Evolutionary conservation across 2,113 vertebrate genomes (phyloP).

Genomic region (Zingel zingel): DNA sequence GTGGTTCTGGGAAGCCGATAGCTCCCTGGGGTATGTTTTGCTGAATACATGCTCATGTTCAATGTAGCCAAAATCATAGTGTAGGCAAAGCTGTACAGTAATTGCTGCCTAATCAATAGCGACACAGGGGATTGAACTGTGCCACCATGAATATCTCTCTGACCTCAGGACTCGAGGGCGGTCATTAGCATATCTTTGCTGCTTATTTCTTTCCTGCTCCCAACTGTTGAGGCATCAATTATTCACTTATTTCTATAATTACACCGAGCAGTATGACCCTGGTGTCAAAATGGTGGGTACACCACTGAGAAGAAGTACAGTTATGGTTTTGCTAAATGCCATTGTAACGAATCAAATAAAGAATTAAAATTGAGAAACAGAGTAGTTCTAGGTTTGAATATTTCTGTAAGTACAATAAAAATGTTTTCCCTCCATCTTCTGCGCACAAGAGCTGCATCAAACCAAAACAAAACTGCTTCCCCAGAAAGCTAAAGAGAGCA

Average conservation of each 20-base stretch:
- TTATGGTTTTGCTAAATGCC: slow-evolving; percentile 19
- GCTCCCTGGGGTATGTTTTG: slow-evolving; percentile 4
- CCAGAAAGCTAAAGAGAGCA: slow-evolving; percentile 45
- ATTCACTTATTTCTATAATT: slow-evolving; percentile 64
- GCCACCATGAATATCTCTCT: slow-evolving; percentile 24
- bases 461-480: slow-evolving; percentile 23
- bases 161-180: slow-evolving; percentile 29
- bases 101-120: slow-evolving; percentile 50
- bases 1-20: not conserved
- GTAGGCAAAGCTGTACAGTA: slow-evolving; percentile 17
- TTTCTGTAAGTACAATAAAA: slow-evolving; percentile 17
- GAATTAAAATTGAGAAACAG: slow-evolving; percentile 6
- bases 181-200: slow-evolving; percentile 55
- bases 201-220: slow-evolving; percentile 31
- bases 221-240: slow-evolving; percentile 60
- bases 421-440: not conserved
- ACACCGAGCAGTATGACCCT: slow-evolving; percentile 9
- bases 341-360: slow-evolving; percentile 15
- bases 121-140: slow-evolving; percentile 29
- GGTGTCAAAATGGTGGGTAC: slow-evolving; percentile 22
- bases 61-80: slow-evolving; percentile 42
- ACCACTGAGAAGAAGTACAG: not conserved
- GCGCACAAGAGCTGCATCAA: slow-evolving; percentile 19
- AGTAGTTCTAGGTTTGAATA: not conserved
- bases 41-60: slow-evolving; percentile 32